Evolutionary conservation across 1,140 invertebrate genomes (phyloP), one percentile per base, ranked within the genome.

Genomic region (Choristoneura fumiferana): DNA sequence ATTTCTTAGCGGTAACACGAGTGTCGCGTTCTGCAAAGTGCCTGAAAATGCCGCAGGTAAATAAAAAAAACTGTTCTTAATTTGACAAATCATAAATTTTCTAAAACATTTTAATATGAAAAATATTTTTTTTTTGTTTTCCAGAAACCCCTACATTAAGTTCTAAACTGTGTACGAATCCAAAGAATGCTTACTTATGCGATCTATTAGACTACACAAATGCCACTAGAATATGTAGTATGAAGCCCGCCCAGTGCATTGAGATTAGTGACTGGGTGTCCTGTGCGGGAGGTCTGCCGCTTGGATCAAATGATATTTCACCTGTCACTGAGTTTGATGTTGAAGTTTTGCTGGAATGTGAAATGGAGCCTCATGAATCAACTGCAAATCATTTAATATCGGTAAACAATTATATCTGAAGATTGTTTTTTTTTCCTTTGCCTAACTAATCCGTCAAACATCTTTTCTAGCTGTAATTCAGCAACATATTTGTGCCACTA

Each of bases 1-100:
- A 57, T 89, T 89, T 56, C 62, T 89, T 5, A 85, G 69, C 55
- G 84, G 86, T 38, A 86, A 87, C 54, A 86, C 82, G 14, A 86
- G 84, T 79, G 86, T 87, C 29, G 82, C 81, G n/a, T 87, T 89
- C 54, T 89, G 83, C 61, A 87, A 86, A 78, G 81, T 87, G 54
- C 84, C 84, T 40, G 84, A 85, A 75, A 85, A 87, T 76, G 82
- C 81, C 40, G 81, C 79, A 63, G 84, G 84, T 87, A 67, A 60
- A 58, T 57, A 33, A 6, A 29, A 3, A 29, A 2, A 3, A 3
- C 22, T 29, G 6, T 29, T n/a, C n/a, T n/a, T n/a, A n/a, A n/a
- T n/a, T n/a, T n/a, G n/a, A n/a, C n/a, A n/a, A n/a, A n/a, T n/a
- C n/a, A n/a, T n/a, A n/a, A n/a, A n/a, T n/a, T n/a, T n/a, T n/a